A percentile compares a stretch with the other conserved stretches of the same genome.
phyloP scores from a whole-genome alignment of 2,797 vertebrate genomes.

The Amblyraja radiata region DNA sequence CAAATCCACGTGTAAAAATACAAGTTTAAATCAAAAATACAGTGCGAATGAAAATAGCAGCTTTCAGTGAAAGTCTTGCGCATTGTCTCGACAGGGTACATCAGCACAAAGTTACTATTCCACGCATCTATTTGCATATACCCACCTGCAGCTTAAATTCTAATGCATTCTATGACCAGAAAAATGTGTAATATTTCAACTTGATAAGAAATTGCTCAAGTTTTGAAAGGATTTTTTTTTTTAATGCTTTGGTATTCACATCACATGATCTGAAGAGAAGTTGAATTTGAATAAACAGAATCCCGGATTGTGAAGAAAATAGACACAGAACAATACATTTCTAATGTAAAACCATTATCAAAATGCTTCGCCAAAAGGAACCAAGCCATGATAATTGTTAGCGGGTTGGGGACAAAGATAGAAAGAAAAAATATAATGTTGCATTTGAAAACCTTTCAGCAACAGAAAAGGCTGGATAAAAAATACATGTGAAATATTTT shows the following conservation, averaged over 20 bases:
- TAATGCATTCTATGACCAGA: constrained; percentile 7
- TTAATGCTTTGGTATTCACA: constrained; percentile 65
- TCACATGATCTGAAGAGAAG: constrained; percentile 45
- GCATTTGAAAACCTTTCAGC: not conserved
- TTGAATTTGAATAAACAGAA: not conserved
- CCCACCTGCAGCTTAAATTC: constrained; percentile 29
- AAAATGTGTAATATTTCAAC: not conserved
- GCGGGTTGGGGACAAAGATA: not conserved
- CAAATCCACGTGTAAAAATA: constrained; percentile 58
- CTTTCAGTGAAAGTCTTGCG: constrained; percentile 62
- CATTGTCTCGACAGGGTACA: constrained; percentile 49
- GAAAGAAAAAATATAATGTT: not conserved
- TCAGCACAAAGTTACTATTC: constrained; percentile 54
- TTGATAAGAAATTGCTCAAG: not conserved
- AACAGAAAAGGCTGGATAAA: constrained; percentile 9
- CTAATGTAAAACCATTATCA: not conserved
- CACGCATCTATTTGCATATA: constrained; percentile 57
- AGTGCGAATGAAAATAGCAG: constrained; percentile 67
- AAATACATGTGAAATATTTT: not conserved
- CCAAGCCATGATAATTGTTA: not conserved
- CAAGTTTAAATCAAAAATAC: constrained; percentile 43
- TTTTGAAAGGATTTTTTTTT: not conserved
- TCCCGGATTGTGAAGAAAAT: not conserved
- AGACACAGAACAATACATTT: not conserved
- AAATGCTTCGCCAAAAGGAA: not conserved